Base-by-base conservation (phyloP, 2,797 vertebrate species). In the Tarsius wallacei region DNA sequence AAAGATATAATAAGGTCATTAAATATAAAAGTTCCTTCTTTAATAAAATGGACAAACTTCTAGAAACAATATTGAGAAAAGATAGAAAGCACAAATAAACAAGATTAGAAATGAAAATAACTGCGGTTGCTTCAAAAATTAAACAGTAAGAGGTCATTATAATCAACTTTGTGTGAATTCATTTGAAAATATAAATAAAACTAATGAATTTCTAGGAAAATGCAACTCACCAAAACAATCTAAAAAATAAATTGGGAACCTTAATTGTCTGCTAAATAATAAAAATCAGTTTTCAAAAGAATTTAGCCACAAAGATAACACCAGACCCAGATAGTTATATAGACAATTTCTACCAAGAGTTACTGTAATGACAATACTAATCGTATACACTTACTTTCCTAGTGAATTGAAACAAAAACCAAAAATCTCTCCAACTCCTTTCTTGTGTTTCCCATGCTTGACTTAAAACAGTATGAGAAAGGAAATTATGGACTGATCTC, bases 141-240 rank as follows among this genome's bases (percentile, higher is more conserved):
- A 78, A 90, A 76, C 53, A 92, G 9, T n/a, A 87, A 77, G 28
- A 19, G 13, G 15, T 77, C 90, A 64, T 64, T 73, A 78, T 87
- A 36, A 87, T 73, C 26, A 73, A 83, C 24, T 63, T 93, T 31
- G 24, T 71, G 74, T 4, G 73, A 93, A 59, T 88, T 88, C 26
- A 91, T 73, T 74, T 97, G 26, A 73, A 78, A 78, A 80, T 28
- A 64, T 24, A n/a, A 26, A 55, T 49, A 85, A 57, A 82, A 33
- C 26, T 61, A 21, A 53, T 73, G 86, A 70, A 88, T 88, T 84
- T 47, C 33, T 83, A 53, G 13, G 53, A 95, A 92, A 96, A 84
- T 76, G 42, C 61, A 16, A 36, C 17, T 83, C 81, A 59, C 8
- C 16, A 14, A 93, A 81, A 55, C 16, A 63, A 95, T 13, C 33